phyloP scores from a whole-genome alignment of 92 coral and sea anemone genomes.

The Scolanthus callimorphus region DNA sequence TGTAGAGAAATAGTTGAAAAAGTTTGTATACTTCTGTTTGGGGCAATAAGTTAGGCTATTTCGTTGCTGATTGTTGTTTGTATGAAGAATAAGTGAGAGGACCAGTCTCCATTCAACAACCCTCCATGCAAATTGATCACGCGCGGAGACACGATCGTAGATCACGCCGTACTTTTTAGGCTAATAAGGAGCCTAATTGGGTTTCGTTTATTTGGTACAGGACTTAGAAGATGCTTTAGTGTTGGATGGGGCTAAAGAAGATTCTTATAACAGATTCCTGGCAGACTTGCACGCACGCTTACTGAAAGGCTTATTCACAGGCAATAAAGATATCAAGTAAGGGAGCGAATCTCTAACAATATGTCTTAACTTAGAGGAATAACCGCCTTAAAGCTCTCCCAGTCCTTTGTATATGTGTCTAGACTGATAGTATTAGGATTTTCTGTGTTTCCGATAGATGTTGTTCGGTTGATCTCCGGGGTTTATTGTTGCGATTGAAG shows the following conservation, averaged over 20 bases:
- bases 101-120: neutral
- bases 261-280: conserved; percentile 84
- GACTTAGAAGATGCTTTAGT: conserved; percentile 96
- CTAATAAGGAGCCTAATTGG: neutral
- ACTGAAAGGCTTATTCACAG: conserved; percentile 78
- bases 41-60: no score
- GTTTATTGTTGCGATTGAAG: conserved; percentile 9
- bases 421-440: no score
- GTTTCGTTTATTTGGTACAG: conserved; percentile 19
- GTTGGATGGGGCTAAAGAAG: conserved; percentile 83
- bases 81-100: no score
- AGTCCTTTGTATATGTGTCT: no score
- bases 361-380: no score
- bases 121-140: neutral
- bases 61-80: no score
- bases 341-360: no score
- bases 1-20: neutral
- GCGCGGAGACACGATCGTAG: neutral
- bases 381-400: no score
- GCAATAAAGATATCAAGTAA: conserved; percentile 91
- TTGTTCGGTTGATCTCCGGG: conserved; percentile 4
- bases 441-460: neutral
- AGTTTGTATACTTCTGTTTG: no score
- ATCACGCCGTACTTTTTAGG: neutral
- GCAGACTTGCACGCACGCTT: conserved; percentile 95